Base-by-base conservation (phyloP, 2,113 vertebrate genomes). In the Dipodomys merriami region DNA sequence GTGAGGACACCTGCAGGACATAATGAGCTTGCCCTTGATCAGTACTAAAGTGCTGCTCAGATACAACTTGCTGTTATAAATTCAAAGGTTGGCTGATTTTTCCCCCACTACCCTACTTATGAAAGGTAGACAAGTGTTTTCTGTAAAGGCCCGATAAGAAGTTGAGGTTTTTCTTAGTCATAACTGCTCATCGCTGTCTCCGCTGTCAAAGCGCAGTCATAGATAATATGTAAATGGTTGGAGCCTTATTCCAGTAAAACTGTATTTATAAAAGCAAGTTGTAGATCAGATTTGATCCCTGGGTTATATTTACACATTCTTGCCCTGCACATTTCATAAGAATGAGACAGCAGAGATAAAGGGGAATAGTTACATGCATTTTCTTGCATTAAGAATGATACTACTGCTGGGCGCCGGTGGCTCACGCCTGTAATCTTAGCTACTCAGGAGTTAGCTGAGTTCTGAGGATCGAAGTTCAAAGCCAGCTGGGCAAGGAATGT, bases 201-300 rank as follows among this genome's bases (percentile, higher is more conserved):
- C 82, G 3, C 9, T 60, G 19, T 67, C 72, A 39, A 78, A 79
- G 44, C 64, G 46, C 29, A 68, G n/a, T 46, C 87, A 57, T 7
- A 10, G 71, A 53, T 23, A 46, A 65, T 2, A 13, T 30, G 10
- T 13, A 39, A 53, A 30, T 65, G 35, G 35, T 77, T 64, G 7
- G 68, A 65, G 16, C 65, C 67, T 57, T 90, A 65, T 77, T 87
- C 9, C 7, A 8, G 79, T 83, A 85, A 95, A 92, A 86, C 80
- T 96, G 88, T 79, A 83, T 81, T 84, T 60, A 76, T 7, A 82
- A 69, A 90, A 83, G 80, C 39, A 89, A 60, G 33, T 25, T 2
- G 65, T 46, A 46, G 13, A 13, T 4, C 22, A 22, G 46, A 91
- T 86, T 80, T 81, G 72, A 6, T 27, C 72, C 7, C 1, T 25